A percentile compares a stretch with the other conserved stretches of the same genome.
Conservation (phyloP, 2,888 invertebrate species). For the Sphecodes monilicornis region DNA sequence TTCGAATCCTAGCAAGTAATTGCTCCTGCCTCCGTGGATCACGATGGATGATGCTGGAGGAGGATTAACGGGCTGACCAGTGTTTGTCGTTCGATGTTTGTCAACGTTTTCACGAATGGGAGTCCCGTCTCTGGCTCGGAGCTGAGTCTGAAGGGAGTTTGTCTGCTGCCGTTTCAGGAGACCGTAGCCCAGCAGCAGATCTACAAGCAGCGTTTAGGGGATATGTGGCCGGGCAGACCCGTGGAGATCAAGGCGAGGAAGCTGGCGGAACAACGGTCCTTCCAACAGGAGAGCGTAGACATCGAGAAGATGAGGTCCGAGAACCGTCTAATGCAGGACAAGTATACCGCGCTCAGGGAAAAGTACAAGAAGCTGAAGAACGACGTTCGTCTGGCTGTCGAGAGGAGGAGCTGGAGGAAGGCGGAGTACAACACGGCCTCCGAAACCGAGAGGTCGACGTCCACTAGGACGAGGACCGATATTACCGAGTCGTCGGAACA, state of each 20-base stretch:
- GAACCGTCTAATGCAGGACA: slow-evolving; percentile 90
- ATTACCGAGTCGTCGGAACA: slow-evolving; percentile 84
- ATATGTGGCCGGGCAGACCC: slow-evolving; percentile 88
- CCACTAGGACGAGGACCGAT: slow-evolving; percentile 87
- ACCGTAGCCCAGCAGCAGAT: slow-evolving; percentile 88
- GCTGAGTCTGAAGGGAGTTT: slow-evolving; percentile 4
- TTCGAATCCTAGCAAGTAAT: slow-evolving; percentile 8
- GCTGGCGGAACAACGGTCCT: slow-evolving; percentile 73
- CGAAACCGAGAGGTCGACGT: slow-evolving; percentile 92
- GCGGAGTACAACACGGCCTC: slow-evolving; percentile 88
- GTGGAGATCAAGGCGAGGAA: slow-evolving; percentile 85
- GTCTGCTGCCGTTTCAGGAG: slow-evolving; percentile 85
- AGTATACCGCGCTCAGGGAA: slow-evolving; percentile 92
- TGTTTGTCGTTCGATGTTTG: slow-evolving; percentile 19
- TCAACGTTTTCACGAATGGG: slow-evolving; percentile 7
- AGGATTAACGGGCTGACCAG: background rate
- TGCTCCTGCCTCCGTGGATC: background rate
- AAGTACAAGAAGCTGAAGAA: slow-evolving; percentile 92
- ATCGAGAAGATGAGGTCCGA: slow-evolving; percentile 90
- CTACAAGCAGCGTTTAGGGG: slow-evolving; percentile 88
- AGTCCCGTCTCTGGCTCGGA: background rate
- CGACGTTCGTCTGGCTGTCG: slow-evolving; percentile 91
- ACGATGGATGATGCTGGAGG: slow-evolving; percentile 10
- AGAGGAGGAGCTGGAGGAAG: slow-evolving; percentile 88
- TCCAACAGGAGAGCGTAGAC: slow-evolving; percentile 81